These are phyloP conservation scores for Macroramphosus scolopax DNA, from an alignment of 2,797 vertebrate species.

Conservation along the genomic window DNA sequence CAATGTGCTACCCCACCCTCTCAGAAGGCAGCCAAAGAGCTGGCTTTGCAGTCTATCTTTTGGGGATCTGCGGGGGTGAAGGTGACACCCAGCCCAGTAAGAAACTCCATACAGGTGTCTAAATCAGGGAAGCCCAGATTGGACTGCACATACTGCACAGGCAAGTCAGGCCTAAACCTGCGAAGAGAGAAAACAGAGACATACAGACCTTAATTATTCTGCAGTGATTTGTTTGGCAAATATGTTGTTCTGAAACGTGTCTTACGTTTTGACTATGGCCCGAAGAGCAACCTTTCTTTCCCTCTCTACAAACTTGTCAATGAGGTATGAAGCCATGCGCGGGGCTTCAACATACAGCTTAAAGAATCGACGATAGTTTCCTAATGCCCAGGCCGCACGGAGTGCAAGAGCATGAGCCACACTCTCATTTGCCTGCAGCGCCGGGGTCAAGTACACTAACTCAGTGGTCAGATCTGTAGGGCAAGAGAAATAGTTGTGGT, in stretches of 20 bases:
- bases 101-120: constrained; percentile 89
- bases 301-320: constrained; percentile 93
- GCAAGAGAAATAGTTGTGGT: background rate
- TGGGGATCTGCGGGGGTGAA: constrained; percentile 81
- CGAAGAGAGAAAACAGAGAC: constrained; percentile 56
- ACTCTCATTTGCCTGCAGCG: constrained; percentile 81
- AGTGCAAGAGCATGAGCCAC: constrained; percentile 86
- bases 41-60: constrained; percentile 93
- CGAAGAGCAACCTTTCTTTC: constrained; percentile 88
- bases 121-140: constrained; percentile 86
- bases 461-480: constrained; percentile 88
- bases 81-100: constrained; percentile 84
- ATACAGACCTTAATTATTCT: background rate
- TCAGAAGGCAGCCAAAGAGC: constrained; percentile 85
- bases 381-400: constrained; percentile 88
- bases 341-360: constrained; percentile 84
- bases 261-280: constrained; percentile 95
- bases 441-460: constrained; percentile 86
- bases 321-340: constrained; percentile 91
- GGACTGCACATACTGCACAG: constrained; percentile 89
- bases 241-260: constrained; percentile 8
- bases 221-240: background rate
- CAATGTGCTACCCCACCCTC: background rate
- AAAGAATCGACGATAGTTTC: constrained; percentile 91
- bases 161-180: constrained; percentile 81